phyloP scores from a whole-genome alignment of 2,888 invertebrate genomes.

The Arrhopalites spinosus region DNA sequence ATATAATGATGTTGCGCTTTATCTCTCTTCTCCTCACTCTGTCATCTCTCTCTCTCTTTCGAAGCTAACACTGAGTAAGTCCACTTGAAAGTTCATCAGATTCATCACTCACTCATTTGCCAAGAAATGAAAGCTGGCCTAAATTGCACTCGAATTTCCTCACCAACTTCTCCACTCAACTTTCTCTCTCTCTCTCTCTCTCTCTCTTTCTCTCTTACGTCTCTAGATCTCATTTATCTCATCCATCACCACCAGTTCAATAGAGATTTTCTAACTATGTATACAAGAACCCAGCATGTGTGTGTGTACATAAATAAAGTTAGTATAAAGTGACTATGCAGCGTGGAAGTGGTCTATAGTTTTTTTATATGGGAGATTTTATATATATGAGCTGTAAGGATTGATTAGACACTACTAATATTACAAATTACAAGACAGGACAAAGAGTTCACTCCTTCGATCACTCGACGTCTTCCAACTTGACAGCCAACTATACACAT shows the following conservation, averaged over 20 bases:
- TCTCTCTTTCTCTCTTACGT: not conserved
- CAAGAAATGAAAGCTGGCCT: not conserved
- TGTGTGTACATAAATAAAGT: too few relatives aligned
- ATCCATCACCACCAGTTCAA: conserved; percentile 15
- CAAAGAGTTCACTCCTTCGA: too few relatives aligned
- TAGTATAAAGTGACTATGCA: too few relatives aligned
- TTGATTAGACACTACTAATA: too few relatives aligned
- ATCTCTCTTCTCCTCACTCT: not conserved
- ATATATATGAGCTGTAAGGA: too few relatives aligned
- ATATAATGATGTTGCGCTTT: not conserved
- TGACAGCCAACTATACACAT: too few relatives aligned
- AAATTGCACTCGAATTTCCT: conserved; percentile 10
- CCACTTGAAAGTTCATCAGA: conserved; percentile 5
- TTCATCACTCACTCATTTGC: conserved; percentile 17
- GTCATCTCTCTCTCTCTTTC: too few relatives aligned
- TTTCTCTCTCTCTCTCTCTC: not conserved
- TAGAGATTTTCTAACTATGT: not conserved
- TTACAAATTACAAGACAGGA: too few relatives aligned
- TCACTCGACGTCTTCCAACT: too few relatives aligned
- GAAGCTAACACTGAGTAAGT: not conserved
- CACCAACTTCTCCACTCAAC: conserved; percentile 2
- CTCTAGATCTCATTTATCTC: conserved; percentile 15
- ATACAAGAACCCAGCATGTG: too few relatives aligned
- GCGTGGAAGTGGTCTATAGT: too few relatives aligned
- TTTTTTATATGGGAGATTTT: too few relatives aligned